Base-by-base conservation (phyloP, 1,140 invertebrate species). In the Trichonephila clavipes region DNA sequence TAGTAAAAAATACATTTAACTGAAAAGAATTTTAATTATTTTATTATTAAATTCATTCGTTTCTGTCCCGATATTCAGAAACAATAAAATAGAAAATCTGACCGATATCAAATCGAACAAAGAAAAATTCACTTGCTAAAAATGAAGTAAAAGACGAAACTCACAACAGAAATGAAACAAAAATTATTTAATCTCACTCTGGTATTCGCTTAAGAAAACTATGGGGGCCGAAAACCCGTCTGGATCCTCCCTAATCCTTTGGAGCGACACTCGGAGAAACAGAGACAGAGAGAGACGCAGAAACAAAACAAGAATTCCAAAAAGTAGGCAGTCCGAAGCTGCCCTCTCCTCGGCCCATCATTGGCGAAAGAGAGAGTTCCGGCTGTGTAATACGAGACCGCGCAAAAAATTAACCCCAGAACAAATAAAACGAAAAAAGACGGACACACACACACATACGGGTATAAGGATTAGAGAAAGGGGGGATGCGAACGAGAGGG, bases 261-360 rank as follows among this genome's bases (percentile, higher is more conserved):
- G n/a, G 10, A 21, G 24, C n/a, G 59, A 88, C 21, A 72, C 88
- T 28, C 62, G 59, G 51, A 51, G 51, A 51, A 51, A 51, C 51
- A 51, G 51, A 51, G 51, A 40, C 34, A 51, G 51, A 51, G 51
- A 51, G 51, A 51, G 40, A n/a, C 62, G 86, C 16, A 88, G 64
- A 89, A 89, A 83, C 81, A 66, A 86, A 85, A 64, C 85, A 92
- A 92, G 28, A 58, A 77, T 59, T 21, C 51, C n/a, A 64, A 91
- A 86, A 92, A 92, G 91, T 92, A 82, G 91, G 91, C 91, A 92
- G 91, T 92, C 82, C 91, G 91, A 92, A 85, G 44, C 40, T 69
- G 28, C 40, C n/a, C 59, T 62, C 62, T 85, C 82, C 44, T n/a
- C 62, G 59, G 28, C 82, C 82, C 61, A 40, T 58, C 83, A 69